Base-by-base conservation (phyloP, 2,888 invertebrate genomes). In the Tortrix viridana region DNA sequence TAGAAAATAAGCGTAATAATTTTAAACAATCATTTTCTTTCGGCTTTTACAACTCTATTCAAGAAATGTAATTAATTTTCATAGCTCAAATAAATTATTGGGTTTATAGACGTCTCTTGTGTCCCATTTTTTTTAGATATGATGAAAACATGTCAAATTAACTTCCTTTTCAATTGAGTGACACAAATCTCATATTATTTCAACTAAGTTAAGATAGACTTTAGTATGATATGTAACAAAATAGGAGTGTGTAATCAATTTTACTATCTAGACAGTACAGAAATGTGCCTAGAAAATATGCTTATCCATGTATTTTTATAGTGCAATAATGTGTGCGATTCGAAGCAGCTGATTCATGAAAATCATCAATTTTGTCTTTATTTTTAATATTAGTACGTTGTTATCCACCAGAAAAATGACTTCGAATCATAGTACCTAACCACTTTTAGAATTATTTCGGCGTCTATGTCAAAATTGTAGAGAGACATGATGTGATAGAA, bases 401-500 rank as follows among this genome's bases (percentile, higher is more conserved):
- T 65, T 60, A 64, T 65, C 57, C 26, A 67, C 55, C 52, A 68
- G 65, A 57, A 70, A 75, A 80, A 82, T 87, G 16, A 41, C 88
- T 89, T 88, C 86, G 87, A 80, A 82, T 86, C 80, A 77, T 87
- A 86, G 86, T 79, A n/a, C n/a, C n/a, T n/a, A 77, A 79, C 81
- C 82, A 81, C 82, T 74, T 37, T n/a, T 85, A 85, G 84, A 81
- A 82, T 78, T 74, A 81, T 80, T 84, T 86, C 79, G 88, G 84
- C 88, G 83, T 88, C 82, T 83, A 86, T 88, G 89, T 90, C 85
- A 88, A 88, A 86, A 80, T 84, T 76, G 85, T 78, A 71, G 86
- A 89, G 89, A 89, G 84, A 87, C 87, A 85, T 88, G 82, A 89
- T 90, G 91, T 91, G 90, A 91, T 91, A 92, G 90, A 89, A 82